Evolutionary conservation across 2,888 invertebrate genomes (phyloP).

Genomic region (Perizoma affinitatum): DNA sequence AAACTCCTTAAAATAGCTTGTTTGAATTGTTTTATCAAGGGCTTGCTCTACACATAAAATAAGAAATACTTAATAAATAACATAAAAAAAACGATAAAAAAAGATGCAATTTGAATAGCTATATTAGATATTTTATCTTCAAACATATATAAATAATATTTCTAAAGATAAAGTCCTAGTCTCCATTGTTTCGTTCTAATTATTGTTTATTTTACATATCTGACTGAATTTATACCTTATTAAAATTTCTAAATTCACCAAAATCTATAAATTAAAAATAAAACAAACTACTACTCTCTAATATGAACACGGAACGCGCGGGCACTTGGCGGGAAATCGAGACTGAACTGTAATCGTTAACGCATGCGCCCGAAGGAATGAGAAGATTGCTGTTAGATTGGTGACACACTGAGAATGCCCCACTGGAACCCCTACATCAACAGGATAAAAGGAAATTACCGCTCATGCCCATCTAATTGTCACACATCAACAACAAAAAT

Average conservation of each 20-base stretch:
- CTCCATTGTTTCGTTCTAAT: too few species aligned
- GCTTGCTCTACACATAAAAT: too few species aligned
- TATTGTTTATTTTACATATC: too few species aligned
- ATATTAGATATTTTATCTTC: too few species aligned
- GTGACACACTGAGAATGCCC: slow-evolving; percentile 47
- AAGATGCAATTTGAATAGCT: neutral
- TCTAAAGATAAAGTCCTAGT: too few species aligned
- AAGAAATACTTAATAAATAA: too few species aligned
- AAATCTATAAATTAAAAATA: slow-evolving; percentile 1
- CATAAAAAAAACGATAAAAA: neutral
- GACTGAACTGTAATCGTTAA: slow-evolving; percentile 58
- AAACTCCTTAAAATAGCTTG: too few species aligned
- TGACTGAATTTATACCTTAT: too few species aligned
- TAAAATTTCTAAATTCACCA: too few species aligned
- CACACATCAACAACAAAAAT: too few species aligned
- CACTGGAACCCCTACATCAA: slow-evolving; percentile 8
- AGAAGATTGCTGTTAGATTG: slow-evolving; percentile 47
- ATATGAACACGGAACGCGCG: slow-evolving; percentile 46
- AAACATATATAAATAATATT: too few species aligned
- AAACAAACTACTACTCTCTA: slow-evolving; percentile 3
- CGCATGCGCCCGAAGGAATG: slow-evolving; percentile 51
- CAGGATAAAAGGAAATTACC: slow-evolving; percentile 4
- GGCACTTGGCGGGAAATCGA: slow-evolving; percentile 57
- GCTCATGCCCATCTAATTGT: neutral
- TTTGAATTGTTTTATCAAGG: too few species aligned